Base-by-base conservation (phyloP, 2,797 vertebrate species). In the Mormyrus proboscirostris region DNA sequence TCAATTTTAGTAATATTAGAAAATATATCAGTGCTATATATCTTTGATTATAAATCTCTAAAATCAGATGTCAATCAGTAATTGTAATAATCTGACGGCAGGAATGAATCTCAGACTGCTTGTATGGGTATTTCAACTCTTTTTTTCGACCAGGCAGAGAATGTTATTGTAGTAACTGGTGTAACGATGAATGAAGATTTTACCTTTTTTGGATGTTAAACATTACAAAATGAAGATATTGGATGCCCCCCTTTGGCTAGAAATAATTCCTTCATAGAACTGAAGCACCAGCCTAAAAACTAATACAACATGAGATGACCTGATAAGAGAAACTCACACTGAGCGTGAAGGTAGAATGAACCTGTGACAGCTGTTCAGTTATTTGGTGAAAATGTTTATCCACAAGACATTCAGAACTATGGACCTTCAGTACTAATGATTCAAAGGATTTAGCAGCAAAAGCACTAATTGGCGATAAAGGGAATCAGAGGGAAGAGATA, bases 391-490 rank as follows among this genome's bases (percentile, higher is more conserved):
- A 83, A 65, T 47, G 65, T 89, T 89, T 89, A 50, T 84, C 49
- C 89, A 89, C 89, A 87, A 69, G 12, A 51, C 62, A 51, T 69
- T 55, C 49, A 89, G 57, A 89, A 76, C 47, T 49, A 89, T 33
- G 49, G 69, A 9, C 50, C 85, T 49, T 82, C 89, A 87, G 73
- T 59, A 59, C 85, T 79, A 41, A 82, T 82, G 69, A 89, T 82
- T 88, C 69, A 89, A 89, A 88, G 73, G 86, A 87, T 88, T 82
- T 51, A 59, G 55, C 73, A 83, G 59, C 85, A 59, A 89, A 88
- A 69, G 41, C 85, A 25, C 73, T 89, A 89, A 89, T 88, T 89
- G 89, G 86, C 51, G 73, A 89, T 87, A 89, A 89, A 89, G 84
- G n/a, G 85, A 62, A 87, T 62, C 82, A 86, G 59, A 89, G 33